These are phyloP conservation scores for Cardiocondyla obscurior DNA, from an alignment of 1,140 invertebrate species.

Conservation along the genomic window DNA sequence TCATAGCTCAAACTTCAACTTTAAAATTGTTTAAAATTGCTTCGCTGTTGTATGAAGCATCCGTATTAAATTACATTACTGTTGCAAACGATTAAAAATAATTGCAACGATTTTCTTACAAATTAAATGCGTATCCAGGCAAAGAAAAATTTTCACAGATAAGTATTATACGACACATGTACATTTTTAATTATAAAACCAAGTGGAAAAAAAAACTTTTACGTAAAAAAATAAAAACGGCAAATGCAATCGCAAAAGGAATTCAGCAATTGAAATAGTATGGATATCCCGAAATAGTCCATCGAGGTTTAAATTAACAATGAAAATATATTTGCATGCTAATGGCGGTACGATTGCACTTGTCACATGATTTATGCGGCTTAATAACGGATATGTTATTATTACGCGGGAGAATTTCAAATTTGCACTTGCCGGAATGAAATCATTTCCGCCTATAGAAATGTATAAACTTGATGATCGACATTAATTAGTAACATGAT, in stretches of 20 bases:
- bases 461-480: not conserved
- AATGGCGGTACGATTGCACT: constrained; percentile 30
- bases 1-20: not conserved
- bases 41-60: not conserved
- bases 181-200: too few species aligned
- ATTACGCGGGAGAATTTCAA: constrained; percentile 38
- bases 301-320: constrained; percentile 44
- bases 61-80: constrained; percentile 17
- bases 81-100: constrained; percentile 28
- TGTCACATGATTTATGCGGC: constrained; percentile 56
- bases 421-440: constrained; percentile 28
- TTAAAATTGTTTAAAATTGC: constrained; percentile 19
- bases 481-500: constrained; percentile 34
- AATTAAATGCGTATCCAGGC: not conserved
- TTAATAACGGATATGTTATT: constrained; percentile 13
- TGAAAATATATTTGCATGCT: constrained; percentile 61
- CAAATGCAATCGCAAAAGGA: constrained; percentile 1
- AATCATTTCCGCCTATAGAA: not conserved
- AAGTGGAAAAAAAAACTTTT: too few species aligned
- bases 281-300: constrained; percentile 28
- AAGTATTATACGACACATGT: not conserved
- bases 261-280: constrained; percentile 19
- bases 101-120: not conserved
- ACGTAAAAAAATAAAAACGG: not conserved
- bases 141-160: not conserved